Conservation (phyloP, 2,888 invertebrate species). For the Dione vanillae region DNA sequence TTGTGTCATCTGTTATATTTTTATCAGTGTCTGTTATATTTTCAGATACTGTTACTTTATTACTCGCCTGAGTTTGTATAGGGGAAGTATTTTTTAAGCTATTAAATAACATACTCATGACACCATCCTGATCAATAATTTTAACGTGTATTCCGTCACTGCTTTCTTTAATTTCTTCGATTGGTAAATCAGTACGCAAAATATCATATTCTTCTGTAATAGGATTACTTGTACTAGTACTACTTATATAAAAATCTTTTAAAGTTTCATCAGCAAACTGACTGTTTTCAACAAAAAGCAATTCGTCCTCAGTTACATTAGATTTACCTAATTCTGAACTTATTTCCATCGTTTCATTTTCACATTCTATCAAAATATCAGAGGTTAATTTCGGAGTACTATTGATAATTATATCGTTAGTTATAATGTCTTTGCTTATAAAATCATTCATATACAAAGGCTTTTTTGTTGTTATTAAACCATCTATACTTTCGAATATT, state of each 20-base stretch:
- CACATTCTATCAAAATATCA: not conserved
- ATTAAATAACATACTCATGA: constrained; percentile 19
- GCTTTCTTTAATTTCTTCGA: not conserved
- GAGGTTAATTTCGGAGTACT: not conserved
- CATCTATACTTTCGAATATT: constrained; percentile 2
- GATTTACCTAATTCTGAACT: not conserved
- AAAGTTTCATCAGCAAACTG: not conserved
- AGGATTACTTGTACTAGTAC: not conserved
- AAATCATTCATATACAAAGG: not conserved
- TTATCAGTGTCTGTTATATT: not conserved
- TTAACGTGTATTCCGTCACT: not conserved
- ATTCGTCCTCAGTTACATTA: not conserved
- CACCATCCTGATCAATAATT: not conserved
- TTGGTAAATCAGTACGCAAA: not conserved
- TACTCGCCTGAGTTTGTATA: not conserved
- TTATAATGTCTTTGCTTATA: constrained; percentile 13
- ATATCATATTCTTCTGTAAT: not conserved
- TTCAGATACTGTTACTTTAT: not conserved
- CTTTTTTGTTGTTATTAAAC: constrained; percentile 14
- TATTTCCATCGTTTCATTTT: not conserved
- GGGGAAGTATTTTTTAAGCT: not conserved
- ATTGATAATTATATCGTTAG: constrained; percentile 9
- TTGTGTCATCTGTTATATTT: not conserved
- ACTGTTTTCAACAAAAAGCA: constrained; percentile 1
- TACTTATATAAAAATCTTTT: not conserved